Evolutionary conservation across 2,888 invertebrate genomes (phyloP).

Genomic region (Globia sparganii): DNA sequence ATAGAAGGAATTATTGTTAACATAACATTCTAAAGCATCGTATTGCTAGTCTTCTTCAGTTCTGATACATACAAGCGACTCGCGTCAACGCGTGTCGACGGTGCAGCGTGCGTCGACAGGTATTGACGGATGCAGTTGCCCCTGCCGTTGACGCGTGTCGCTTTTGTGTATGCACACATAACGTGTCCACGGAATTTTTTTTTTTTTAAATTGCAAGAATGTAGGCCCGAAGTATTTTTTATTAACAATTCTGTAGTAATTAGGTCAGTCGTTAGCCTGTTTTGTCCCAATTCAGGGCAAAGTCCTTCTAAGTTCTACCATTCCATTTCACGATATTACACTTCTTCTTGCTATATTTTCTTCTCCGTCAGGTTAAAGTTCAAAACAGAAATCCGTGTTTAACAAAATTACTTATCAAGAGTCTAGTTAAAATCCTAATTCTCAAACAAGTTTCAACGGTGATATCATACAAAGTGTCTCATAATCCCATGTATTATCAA

Average conservation of each 20-base stretch:
- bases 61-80: too few relatives aligned
- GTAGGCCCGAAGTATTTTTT: neutral
- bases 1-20: neutral
- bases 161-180: too few relatives aligned
- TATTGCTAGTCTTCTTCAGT: neutral
- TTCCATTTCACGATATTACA: neutral
- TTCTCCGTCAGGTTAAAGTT: too few relatives aligned
- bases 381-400: too few relatives aligned
- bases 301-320: neutral
- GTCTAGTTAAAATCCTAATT: neutral
- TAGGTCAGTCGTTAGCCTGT: neutral
- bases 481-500: slow-evolving; percentile 24
- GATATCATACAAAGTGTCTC: slow-evolving; percentile 18
- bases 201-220: neutral
- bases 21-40: neutral
- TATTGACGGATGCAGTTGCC: too few relatives aligned
- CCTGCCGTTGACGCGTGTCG: too few relatives aligned
- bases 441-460: slow-evolving; percentile 9
- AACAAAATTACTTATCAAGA: too few relatives aligned
- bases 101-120: too few relatives aligned
- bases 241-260: neutral
- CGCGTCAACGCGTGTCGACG: too few relatives aligned
- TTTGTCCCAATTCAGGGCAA: neutral
- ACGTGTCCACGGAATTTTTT: neutral
- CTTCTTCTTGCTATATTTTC: neutral